A percentile compares a stretch with the other conserved stretches of the same genome.
These are phyloP conservation scores for Ptilonorhynchus violaceus DNA, from an alignment of 2,113 vertebrate species.

Conservation along the genomic window DNA sequence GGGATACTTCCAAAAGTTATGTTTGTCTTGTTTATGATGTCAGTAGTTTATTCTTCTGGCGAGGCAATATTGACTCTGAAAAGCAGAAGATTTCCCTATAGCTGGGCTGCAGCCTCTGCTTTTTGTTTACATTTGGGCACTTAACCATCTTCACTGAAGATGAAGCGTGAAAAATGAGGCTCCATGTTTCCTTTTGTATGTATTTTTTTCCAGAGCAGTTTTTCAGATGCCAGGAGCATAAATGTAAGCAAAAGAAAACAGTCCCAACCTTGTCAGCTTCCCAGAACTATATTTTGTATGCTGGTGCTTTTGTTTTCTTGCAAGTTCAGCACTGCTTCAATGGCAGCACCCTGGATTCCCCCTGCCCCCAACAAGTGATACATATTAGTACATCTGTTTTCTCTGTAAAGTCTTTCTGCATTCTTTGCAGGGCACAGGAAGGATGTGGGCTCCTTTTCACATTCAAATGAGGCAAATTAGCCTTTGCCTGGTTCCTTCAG, in stretches of 20 bases:
- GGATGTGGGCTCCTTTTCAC: slow-evolving; percentile 76
- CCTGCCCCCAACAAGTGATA: slow-evolving; percentile 56
- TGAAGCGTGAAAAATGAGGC: not conserved
- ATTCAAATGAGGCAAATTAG: slow-evolving; percentile 73
- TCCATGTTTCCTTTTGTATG: not conserved
- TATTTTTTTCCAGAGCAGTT: not conserved
- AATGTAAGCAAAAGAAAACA: not conserved
- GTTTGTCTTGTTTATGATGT: not conserved
- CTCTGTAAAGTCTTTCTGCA: slow-evolving; percentile 69
- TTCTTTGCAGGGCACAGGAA: slow-evolving; percentile 74
- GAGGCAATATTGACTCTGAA: not conserved
- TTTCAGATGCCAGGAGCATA: slow-evolving; percentile 2
- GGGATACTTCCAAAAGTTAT: not conserved
- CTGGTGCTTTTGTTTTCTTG: slow-evolving; percentile 2
- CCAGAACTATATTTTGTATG: not conserved
- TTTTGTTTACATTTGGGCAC: not conserved
- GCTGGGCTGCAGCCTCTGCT: not conserved
- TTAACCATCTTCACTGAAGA: not conserved
- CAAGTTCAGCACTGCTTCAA: slow-evolving; percentile 16
- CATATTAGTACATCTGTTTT: slow-evolving; percentile 66
- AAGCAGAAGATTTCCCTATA: not conserved
- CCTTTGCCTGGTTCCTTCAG: slow-evolving; percentile 40
- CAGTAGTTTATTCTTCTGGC: not conserved
- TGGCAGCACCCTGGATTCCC: slow-evolving; percentile 13
- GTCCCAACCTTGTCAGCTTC: not conserved